A percentile compares a stretch with the other conserved stretches of the same genome.
These are phyloP conservation scores for Pogonomyrmex barbatus DNA, from an alignment of 1,140 invertebrate species.

Conservation along the genomic window DNA sequence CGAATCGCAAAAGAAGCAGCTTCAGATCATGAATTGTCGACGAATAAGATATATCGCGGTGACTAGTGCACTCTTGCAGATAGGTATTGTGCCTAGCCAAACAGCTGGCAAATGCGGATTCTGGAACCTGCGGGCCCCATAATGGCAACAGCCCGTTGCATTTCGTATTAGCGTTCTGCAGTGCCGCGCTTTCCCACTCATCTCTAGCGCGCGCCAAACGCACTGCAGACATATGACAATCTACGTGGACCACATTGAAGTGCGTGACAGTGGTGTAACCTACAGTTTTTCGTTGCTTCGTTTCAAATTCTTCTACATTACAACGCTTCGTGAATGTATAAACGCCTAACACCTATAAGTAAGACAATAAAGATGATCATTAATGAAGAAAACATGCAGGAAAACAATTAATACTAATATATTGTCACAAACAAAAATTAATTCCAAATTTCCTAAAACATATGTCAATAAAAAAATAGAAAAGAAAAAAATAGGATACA, in stretches of 20 bases:
- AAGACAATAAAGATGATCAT: conserved; percentile 2
- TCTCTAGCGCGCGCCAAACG: conserved; percentile 91
- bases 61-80: conserved; percentile 93
- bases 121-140: conserved; percentile 98
- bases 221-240: conserved; percentile 99
- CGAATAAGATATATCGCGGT: conserved; percentile 94
- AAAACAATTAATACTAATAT: neutral
- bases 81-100: conserved; percentile 96
- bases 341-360: conserved; percentile 93
- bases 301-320: conserved; percentile 97
- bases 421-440: neutral
- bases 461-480: neutral
- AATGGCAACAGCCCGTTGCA: conserved; percentile 98
- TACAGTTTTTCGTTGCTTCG: conserved; percentile 93
- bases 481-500: neutral
- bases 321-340: conserved; percentile 99
- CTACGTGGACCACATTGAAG: conserved; percentile 99
- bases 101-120: conserved; percentile 97
- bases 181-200: conserved; percentile 98
- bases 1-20: conserved; percentile 95
- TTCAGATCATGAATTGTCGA: conserved; percentile 98
- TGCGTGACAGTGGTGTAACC: conserved; percentile 98
- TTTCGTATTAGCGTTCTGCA: conserved; percentile 98
- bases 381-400: conserved; percentile 1
- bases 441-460: conserved; percentile 3